Evolutionary conservation across 1,140 invertebrate species (phyloP), one percentile per base, ranked within the genome.

Genomic region (Papilio glaucus): DNA sequence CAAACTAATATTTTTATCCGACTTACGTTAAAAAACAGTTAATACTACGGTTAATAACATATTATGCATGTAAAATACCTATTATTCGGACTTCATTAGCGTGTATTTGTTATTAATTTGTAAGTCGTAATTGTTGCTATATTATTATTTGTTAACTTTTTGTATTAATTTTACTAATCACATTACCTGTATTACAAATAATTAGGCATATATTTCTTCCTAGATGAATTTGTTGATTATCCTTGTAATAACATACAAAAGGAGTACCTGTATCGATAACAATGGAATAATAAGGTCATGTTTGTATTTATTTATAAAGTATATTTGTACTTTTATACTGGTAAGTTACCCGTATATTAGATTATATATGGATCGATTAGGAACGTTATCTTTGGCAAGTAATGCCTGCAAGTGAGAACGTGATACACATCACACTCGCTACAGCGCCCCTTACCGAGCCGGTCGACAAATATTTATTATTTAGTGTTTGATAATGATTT

Each of bases 331-430:
- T 57, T 26, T 26, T 24, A 9, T 33, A 57, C 18, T 26, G 45
- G 18, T 57, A 10, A 57, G 18, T 57, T 57, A 18, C 49, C 49
- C 24, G 4, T 57, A 24, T 13, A 26, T 57, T 26, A 57, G 21
- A 45, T 26, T 49, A 68, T 53, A 69, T 49, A 69, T 65, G 37
- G 67, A 73, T 63, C 70, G 76, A 81, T 82, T 75, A 80, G 71
- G 77, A 78, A 75, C 72, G 71, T 81, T 86, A 87, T 87, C 84
- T 78, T 82, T 84, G 73, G 73, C 78, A 75, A 76, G 76, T 83
- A 77, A 77, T 77, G 76, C 42, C 53, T 75, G 12, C 72, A 72
- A 42, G 68, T 77, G 74, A 73, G 71, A 74, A 81, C 80, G 80
- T 82, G 80, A 77, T 79, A 71, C 41, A 76, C 57, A 74, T 76